Evolutionary conservation across 1,140 invertebrate genomes (phyloP).

Genomic region (Bombyx mandarina): DNA sequence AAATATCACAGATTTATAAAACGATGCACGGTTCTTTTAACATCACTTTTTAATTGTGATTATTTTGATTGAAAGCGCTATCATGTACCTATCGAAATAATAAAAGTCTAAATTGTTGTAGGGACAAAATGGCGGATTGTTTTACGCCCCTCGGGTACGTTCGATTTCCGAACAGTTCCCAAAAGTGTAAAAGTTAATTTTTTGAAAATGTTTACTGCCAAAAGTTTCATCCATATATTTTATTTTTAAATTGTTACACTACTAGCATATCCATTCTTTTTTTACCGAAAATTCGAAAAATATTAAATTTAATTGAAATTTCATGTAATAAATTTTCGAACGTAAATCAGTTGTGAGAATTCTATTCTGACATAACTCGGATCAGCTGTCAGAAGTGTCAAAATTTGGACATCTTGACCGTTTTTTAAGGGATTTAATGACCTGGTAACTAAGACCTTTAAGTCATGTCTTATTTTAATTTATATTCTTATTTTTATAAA

Average conservation of each 20-base stretch:
- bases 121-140: constrained; percentile 66
- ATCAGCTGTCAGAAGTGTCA: too few relatives aligned
- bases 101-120: constrained; percentile 57
- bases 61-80: constrained; percentile 49
- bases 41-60: constrained; percentile 56
- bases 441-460: too few relatives aligned
- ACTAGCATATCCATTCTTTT: too few relatives aligned
- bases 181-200: neutral
- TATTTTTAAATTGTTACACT: neutral
- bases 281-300: too few relatives aligned
- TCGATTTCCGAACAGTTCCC: constrained; percentile 10
- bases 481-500: too few relatives aligned
- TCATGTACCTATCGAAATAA: constrained; percentile 25
- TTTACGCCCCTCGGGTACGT: constrained; percentile 61
- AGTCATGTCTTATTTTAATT: too few relatives aligned
- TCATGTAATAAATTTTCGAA: too few relatives aligned
- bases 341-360: too few relatives aligned
- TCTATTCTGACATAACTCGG: too few relatives aligned
- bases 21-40: constrained; percentile 58
- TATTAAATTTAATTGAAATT: too few relatives aligned
- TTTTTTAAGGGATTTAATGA: too few relatives aligned
- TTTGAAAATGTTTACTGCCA: constrained; percentile 6
- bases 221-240: neutral
- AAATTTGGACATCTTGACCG: too few relatives aligned
- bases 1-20: constrained; percentile 63